A percentile compares a stretch with the other conserved stretches of the same genome.
Evolutionary conservation across 92 coral and sea anemone genomes (phyloP).

Genomic region (Montipora capitata): DNA sequence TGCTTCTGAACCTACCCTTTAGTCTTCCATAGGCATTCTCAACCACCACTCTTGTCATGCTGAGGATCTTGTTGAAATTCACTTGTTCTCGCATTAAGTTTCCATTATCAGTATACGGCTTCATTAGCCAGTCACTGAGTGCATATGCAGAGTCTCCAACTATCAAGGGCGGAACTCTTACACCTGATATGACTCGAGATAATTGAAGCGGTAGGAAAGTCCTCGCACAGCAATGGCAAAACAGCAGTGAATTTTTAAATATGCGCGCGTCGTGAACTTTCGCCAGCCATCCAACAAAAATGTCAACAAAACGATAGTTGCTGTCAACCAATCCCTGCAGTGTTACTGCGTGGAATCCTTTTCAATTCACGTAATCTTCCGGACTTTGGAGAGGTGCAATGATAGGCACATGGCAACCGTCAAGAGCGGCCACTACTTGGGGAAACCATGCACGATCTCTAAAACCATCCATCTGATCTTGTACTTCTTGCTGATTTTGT

Average conservation of each 20-base stretch:
- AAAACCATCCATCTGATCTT: slow-evolving; percentile 19
- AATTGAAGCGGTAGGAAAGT: slow-evolving; percentile 25
- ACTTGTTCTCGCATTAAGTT: slow-evolving; percentile 10
- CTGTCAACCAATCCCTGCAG: too few relatives aligned
- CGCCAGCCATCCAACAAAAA: too few relatives aligned
- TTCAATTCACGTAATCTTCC: too few relatives aligned
- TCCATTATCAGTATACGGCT: slow-evolving; percentile 39
- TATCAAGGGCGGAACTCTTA: slow-evolving; percentile 44
- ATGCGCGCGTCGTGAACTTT: neutral
- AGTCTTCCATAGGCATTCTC: slow-evolving; percentile 69
- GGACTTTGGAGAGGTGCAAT: too few relatives aligned
- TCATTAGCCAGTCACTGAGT: slow-evolving; percentile 51
- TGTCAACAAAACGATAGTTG: slow-evolving; percentile 17
- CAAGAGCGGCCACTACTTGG: too few relatives aligned
- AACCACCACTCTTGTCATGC: slow-evolving; percentile 1
- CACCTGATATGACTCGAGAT: slow-evolving; percentile 16
- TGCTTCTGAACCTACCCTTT: slow-evolving; percentile 66
- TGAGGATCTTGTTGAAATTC: slow-evolving; percentile 30
- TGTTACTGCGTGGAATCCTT: too few relatives aligned
- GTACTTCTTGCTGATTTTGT: neutral
- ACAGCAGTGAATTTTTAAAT: slow-evolving; percentile 31
- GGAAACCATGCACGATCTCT: too few relatives aligned
- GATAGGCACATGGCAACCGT: too few relatives aligned
- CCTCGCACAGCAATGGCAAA: slow-evolving; percentile 18
- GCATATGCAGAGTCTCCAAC: slow-evolving; percentile 47